Evolutionary conservation across 2,113 vertebrate genomes (phyloP).

Genomic region (Leptodactylus fuscus): DNA sequence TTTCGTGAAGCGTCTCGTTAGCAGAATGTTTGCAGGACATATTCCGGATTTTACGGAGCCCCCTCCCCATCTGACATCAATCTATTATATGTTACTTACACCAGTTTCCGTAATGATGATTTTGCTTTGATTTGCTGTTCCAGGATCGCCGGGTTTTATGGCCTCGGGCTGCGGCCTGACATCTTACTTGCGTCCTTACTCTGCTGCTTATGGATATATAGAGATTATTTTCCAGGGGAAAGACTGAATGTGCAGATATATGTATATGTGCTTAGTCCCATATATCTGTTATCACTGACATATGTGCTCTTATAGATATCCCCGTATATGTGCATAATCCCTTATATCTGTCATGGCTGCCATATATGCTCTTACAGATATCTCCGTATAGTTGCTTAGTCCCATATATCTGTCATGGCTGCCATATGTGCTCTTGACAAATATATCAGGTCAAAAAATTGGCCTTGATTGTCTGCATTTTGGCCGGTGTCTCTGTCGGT

Average conservation of each 20-base stretch:
- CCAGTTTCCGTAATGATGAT: conserved; percentile 8
- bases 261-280: neutral
- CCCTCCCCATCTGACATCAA: neutral
- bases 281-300: neutral
- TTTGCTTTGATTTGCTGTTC: neutral
- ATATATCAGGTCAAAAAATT: neutral
- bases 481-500: too few relatives aligned
- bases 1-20: conserved; percentile 42
- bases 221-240: neutral
- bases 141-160: neutral
- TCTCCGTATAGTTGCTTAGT: too few relatives aligned
- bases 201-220: neutral
- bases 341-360: too few relatives aligned
- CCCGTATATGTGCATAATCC: too few relatives aligned
- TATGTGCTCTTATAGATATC: neutral
- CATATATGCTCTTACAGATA: too few relatives aligned
- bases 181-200: neutral
- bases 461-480: neutral
- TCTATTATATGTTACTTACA: conserved; percentile 12
- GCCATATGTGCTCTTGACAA: neutral
- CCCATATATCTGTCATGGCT: too few relatives aligned
- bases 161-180: neutral
- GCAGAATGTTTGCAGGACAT: conserved; percentile 28
- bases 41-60: neutral
- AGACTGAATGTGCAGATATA: neutral